A percentile compares a stretch with the other conserved stretches of the same genome.
Conservation (phyloP, 2,888 invertebrate genomes). For the Trichogramma evanescens region DNA sequence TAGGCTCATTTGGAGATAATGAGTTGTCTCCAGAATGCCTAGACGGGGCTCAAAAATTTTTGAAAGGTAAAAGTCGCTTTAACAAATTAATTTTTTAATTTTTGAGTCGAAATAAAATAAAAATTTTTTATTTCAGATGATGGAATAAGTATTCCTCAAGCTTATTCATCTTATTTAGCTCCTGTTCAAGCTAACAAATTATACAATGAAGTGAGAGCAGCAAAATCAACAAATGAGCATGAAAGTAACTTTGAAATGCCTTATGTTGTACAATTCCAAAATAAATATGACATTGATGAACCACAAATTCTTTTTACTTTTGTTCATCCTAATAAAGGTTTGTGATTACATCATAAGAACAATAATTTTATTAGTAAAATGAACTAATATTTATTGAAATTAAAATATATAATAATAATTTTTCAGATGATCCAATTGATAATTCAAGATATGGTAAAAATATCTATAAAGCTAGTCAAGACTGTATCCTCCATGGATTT, state of each 20-base stretch:
- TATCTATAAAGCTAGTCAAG: constrained; percentile 63
- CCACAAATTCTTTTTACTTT: constrained; percentile 79
- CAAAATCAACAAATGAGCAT: constrained; percentile 51
- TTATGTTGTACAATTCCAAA: constrained; percentile 88
- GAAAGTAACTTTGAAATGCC: constrained; percentile 66
- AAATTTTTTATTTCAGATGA: constrained; percentile 50
- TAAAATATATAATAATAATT: constrained; percentile 9
- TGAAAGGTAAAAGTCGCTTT: constrained; percentile 54
- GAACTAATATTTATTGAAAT: background rate
- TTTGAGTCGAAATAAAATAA: background rate
- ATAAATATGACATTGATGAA: constrained; percentile 70
- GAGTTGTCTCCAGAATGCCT: constrained; percentile 97
- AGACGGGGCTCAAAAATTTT: constrained; percentile 83
- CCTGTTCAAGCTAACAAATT: constrained; percentile 89
- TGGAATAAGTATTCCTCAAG: constrained; percentile 85
- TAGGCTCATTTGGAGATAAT: constrained; percentile 98
- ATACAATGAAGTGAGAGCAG: constrained; percentile 65
- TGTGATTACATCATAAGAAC: background rate
- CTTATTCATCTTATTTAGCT: constrained; percentile 84
- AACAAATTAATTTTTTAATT: background rate
- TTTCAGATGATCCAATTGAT: constrained; percentile 50
- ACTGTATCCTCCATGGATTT: constrained; percentile 86
- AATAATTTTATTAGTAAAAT: background rate
- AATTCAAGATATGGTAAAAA: constrained; percentile 68
- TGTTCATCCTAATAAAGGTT: constrained; percentile 77